phyloP scores from a whole-genome alignment of 2,113 vertebrate species.

The Butastur rufipennis region DNA sequence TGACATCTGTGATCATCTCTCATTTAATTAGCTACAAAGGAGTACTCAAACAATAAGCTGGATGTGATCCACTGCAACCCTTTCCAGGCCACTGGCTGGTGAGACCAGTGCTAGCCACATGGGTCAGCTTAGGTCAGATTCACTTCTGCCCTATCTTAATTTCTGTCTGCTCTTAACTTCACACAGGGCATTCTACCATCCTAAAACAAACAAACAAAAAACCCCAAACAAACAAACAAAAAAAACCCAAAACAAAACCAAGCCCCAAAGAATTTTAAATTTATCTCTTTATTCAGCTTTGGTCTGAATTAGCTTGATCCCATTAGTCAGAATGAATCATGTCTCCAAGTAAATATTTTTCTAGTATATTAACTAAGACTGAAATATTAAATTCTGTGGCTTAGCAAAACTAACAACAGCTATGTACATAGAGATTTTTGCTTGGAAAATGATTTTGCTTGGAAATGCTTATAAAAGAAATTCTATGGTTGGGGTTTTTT shows the following conservation, averaged over 20 bases:
- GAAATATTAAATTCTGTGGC: not conserved
- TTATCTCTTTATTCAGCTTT: not conserved
- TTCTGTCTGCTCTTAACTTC: not conserved
- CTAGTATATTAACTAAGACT: not conserved
- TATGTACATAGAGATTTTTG: not conserved
- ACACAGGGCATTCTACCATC: not conserved
- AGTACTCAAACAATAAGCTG: not conserved
- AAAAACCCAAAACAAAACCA: not conserved
- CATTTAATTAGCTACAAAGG: not conserved
- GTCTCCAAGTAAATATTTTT: constrained; percentile 52
- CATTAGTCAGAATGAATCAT: constrained; percentile 18
- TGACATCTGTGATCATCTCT: not conserved
- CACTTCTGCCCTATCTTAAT: not conserved
- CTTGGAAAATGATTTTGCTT: not conserved
- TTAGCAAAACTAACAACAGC: constrained; percentile 22
- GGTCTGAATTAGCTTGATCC: not conserved
- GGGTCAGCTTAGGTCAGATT: not conserved
- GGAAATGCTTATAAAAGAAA: not conserved
- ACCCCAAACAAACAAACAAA: not conserved
- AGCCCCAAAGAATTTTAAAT: not conserved
- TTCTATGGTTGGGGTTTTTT: rapidly evolving
- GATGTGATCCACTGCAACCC: not conserved
- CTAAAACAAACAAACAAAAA: too few relatives aligned
- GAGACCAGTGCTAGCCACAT: not conserved
- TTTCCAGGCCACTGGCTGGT: not conserved